Percentiles rank a stretch among this genome's conserved stretches.
Conservation (phyloP, 2,113 vertebrate species). For the Myiozetetes cayanensis region DNA sequence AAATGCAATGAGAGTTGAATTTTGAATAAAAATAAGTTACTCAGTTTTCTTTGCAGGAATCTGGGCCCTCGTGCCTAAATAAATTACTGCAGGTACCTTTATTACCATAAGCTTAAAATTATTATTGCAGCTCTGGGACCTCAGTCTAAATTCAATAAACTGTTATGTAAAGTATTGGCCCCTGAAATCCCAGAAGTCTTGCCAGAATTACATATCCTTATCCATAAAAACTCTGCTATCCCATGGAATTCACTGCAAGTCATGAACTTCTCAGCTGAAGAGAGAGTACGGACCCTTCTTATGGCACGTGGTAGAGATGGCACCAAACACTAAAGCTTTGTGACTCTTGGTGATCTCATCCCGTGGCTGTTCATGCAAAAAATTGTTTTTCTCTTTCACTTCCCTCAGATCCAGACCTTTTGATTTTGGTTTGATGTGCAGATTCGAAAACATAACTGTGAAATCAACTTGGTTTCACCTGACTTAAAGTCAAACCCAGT, state of each 20-base stretch:
- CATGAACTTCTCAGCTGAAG: background rate
- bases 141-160: background rate
- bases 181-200: background rate
- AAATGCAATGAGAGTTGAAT: background rate
- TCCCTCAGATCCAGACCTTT: constrained; percentile 57
- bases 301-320: background rate
- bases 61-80: fast-evolving
- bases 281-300: background rate
- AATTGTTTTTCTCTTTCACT: constrained; percentile 66
- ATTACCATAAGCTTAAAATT: background rate
- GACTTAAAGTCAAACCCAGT: constrained; percentile 33
- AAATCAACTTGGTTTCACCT: constrained; percentile 60
- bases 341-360: constrained; percentile 41
- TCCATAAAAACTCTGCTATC: background rate
- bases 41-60: background rate
- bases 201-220: background rate
- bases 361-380: constrained; percentile 46
- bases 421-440: constrained; percentile 40
- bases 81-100: background rate
- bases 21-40: background rate
- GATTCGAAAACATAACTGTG: constrained; percentile 46
- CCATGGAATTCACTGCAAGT: background rate
- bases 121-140: background rate
- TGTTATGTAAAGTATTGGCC: background rate
- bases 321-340: background rate